Evolutionary conservation across 2,888 invertebrate genomes (phyloP), one percentile per base, ranked within the genome.

Genomic region (Clivina fossor): DNA sequence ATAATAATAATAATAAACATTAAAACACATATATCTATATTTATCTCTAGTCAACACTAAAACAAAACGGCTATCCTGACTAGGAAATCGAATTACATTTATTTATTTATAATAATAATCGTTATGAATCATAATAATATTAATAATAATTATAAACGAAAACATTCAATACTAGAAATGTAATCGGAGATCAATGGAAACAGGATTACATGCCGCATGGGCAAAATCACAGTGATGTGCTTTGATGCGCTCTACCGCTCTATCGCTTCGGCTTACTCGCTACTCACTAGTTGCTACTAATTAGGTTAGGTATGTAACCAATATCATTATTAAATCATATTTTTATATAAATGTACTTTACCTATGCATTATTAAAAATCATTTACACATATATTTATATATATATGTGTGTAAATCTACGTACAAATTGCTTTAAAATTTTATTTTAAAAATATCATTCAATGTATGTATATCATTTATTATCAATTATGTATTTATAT

Each of bases 141-240:
- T n/a, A n/a, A n/a, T n/a, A n/a, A 30, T 30, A 48, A 35, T 44
- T 26, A 53, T 50, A 64, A 66, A 66, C 64, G 71, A 72, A 71
- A 71, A 72, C 71, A 73, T 66, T 70, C 62, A 69, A 68, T 69
- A 53, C 41, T 53, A 70, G 70, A 71, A 73, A 69, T 69, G 66
- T 63, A 61, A 63, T 66, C 61, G 62, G 67, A 67, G 66, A 68
- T 66, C 68, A 65, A 65, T 66, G 65, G 64, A 66, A 69, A 71
- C 69, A 69, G 66, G 64, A 68, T 66, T 67, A 67, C 65, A 68
- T 62, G 68, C 69, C 70, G 69, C 63, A 62, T 65, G 65, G 64
- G 71, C 71, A 68, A 68, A 71, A 74, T 74, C 74, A 74, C 74
- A 74, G 74, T 69, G 69, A 70, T 69, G 70, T 69, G 74, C 74